Conservation (phyloP, 2,113 vertebrate genomes). For the Xyrauchen texanus region DNA sequence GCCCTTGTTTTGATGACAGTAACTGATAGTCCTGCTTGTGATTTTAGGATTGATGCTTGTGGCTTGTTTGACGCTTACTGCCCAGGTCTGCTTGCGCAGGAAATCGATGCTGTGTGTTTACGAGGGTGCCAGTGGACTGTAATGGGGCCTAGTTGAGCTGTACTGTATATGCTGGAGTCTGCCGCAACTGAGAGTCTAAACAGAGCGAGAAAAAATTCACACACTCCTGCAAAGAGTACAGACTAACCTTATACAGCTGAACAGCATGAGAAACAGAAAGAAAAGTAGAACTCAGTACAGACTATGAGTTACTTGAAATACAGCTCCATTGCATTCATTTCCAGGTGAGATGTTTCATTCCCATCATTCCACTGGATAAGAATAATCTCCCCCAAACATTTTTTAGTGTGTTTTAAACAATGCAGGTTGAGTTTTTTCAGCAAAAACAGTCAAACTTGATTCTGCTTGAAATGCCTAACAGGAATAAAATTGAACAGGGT, state of each 20-base stretch:
- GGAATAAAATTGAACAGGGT: conserved; percentile 5
- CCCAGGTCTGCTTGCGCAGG: conserved; percentile 62
- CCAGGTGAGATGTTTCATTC: neutral
- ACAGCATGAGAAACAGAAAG: neutral
- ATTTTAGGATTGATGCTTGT: conserved; percentile 61
- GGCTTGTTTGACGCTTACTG: conserved; percentile 55
- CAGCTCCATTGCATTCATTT: neutral
- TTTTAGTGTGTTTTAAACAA: neutral
- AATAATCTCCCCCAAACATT: conserved; percentile 6
- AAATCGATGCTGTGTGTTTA: conserved; percentile 75
- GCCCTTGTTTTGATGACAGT: conserved; percentile 44
- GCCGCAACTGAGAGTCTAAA: conserved; percentile 16
- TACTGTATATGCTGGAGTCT: conserved; percentile 51
- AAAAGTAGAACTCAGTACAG: too few species aligned
- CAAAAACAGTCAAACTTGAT: conserved; percentile 5
- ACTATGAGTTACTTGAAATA: neutral
- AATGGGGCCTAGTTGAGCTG: conserved; percentile 36
- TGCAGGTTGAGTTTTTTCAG: neutral
- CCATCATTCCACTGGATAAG: neutral
- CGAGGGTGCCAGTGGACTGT: conserved; percentile 65
- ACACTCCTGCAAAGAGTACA: conserved; percentile 21
- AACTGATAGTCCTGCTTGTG: conserved; percentile 55
- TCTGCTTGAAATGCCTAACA: neutral
- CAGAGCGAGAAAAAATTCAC: conserved; percentile 13
- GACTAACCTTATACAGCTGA: neutral